A percentile compares a stretch with the other conserved stretches of the same genome.
phyloP scores from a whole-genome alignment of 2,888 invertebrate genomes.

The Temnothorax ravouxi region DNA sequence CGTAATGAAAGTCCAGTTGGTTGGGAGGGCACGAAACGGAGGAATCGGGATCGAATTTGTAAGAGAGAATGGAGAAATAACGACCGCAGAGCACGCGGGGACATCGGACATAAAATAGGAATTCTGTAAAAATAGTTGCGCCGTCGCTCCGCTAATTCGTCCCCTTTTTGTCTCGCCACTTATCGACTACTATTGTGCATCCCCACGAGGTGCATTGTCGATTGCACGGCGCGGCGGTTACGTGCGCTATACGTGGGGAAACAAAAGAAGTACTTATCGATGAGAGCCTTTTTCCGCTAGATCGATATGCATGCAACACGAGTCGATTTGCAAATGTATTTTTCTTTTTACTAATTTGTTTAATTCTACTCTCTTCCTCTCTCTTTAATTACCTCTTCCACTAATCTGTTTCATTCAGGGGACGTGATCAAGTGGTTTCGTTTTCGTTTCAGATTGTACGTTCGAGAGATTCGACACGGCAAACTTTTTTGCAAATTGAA shows the following conservation, averaged over 20 bases:
- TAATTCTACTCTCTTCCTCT: neutral
- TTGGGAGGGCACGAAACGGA: constrained; percentile 33
- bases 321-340: constrained; percentile 66
- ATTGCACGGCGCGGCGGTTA: constrained; percentile 5
- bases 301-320: constrained; percentile 71
- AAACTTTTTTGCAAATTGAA: neutral
- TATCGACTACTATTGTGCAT: constrained; percentile 46
- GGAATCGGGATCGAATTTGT: constrained; percentile 55
- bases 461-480: neutral
- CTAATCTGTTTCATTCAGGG: neutral
- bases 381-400: constrained; percentile 18
- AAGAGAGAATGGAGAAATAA: constrained; percentile 61
- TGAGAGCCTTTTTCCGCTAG: constrained; percentile 72
- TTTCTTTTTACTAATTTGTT: neutral
- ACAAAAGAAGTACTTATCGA: constrained; percentile 58
- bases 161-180: constrained; percentile 47
- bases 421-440: neutral
- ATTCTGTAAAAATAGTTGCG: constrained; percentile 72
- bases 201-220: constrained; percentile 27
- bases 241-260: neutral
- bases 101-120: constrained; percentile 73
- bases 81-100: constrained; percentile 48
- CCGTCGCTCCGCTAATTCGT: constrained; percentile 41
- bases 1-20: constrained; percentile 50
- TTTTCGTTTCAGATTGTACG: neutral